Evolutionary conservation across 1,140 invertebrate species (phyloP).

Genomic region (Drosophila insularis): DNA sequence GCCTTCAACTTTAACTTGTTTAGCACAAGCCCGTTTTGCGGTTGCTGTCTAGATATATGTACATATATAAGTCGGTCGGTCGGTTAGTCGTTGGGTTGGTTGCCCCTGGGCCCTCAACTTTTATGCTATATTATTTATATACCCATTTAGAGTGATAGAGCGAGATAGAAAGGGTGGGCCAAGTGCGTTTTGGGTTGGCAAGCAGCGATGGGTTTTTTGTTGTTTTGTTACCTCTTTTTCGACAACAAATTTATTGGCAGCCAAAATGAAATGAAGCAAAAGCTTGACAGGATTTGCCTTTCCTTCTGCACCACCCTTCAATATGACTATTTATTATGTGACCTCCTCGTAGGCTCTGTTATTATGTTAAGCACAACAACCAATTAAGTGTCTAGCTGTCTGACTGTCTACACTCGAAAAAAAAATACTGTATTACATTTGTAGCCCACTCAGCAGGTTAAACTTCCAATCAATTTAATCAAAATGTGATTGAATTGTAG

Average conservation of each 20-base stretch:
- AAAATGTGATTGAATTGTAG: too few relatives aligned
- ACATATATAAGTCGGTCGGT: conserved; percentile 60
- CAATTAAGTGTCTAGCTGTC: conserved; percentile 72
- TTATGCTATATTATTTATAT: conserved; percentile 73
- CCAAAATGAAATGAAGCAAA: conserved; percentile 58
- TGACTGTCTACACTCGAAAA: conserved; percentile 22
- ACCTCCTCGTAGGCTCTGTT: conserved; percentile 61
- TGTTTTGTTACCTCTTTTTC: conserved; percentile 54
- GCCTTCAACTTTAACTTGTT: conserved; percentile 60
- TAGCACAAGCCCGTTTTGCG: conserved; percentile 26
- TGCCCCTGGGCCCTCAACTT: conserved; percentile 48
- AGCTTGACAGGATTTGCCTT: conserved; percentile 18
- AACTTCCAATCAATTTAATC: too few relatives aligned
- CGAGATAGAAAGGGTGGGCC: conserved; percentile 40
- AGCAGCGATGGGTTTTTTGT: conserved; percentile 30
- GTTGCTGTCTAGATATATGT: conserved; percentile 8
- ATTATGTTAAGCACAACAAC: conserved; percentile 79
- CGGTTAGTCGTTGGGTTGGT: conserved; percentile 53
- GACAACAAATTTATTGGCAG: conserved; percentile 65
- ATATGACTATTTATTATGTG: conserved; percentile 70
- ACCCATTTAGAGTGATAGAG: background rate
- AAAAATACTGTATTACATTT: background rate
- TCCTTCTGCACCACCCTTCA: background rate
- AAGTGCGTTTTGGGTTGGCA: conserved; percentile 78
- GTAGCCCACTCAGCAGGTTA: too few relatives aligned